These are phyloP conservation scores for Notamacropus eugenii DNA, from an alignment of 2,797 vertebrate species.

Conservation along the genomic window DNA sequence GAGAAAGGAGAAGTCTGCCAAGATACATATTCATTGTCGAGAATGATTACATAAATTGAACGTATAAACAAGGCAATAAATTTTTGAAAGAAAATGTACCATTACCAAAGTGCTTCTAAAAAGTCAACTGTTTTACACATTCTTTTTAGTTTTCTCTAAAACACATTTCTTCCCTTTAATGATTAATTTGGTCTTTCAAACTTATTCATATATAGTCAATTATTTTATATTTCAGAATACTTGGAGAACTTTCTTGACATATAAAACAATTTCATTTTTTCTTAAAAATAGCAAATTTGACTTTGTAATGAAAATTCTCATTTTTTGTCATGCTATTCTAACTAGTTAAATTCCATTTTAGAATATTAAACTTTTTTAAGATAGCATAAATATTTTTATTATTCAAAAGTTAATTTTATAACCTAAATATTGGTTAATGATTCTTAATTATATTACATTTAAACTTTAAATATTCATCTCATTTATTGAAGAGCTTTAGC, in stretches of 20 bases:
- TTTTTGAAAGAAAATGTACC: slow-evolving; percentile 12
- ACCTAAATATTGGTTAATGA: slow-evolving; percentile 49
- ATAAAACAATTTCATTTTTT: slow-evolving; percentile 40
- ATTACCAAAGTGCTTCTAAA: slow-evolving; percentile 41
- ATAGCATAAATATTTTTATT: neutral
- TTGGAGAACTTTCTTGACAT: slow-evolving; percentile 24
- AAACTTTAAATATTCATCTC: slow-evolving; percentile 17
- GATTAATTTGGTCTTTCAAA: slow-evolving; percentile 35
- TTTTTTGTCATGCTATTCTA: neutral
- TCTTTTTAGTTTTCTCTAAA: slow-evolving; percentile 13
- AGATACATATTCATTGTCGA: slow-evolving; percentile 34
- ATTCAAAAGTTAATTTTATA: slow-evolving; percentile 51
- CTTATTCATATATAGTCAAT: too few species aligned
- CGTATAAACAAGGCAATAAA: neutral
- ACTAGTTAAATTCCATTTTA: neutral
- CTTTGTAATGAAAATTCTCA: slow-evolving; percentile 39
- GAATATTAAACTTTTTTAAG: neutral
- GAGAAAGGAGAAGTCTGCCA: neutral
- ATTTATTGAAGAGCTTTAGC: slow-evolving; percentile 10
- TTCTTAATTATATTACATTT: slow-evolving; percentile 22
- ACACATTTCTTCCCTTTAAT: neutral
- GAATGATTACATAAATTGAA: slow-evolving; percentile 51
- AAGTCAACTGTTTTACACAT: neutral
- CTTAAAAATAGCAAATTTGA: slow-evolving; percentile 17
- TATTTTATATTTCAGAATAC: slow-evolving; percentile 20